These are phyloP conservation scores for Muscicapa adusta DNA, from an alignment of 2,113 vertebrate species.

Conservation along the genomic window DNA sequence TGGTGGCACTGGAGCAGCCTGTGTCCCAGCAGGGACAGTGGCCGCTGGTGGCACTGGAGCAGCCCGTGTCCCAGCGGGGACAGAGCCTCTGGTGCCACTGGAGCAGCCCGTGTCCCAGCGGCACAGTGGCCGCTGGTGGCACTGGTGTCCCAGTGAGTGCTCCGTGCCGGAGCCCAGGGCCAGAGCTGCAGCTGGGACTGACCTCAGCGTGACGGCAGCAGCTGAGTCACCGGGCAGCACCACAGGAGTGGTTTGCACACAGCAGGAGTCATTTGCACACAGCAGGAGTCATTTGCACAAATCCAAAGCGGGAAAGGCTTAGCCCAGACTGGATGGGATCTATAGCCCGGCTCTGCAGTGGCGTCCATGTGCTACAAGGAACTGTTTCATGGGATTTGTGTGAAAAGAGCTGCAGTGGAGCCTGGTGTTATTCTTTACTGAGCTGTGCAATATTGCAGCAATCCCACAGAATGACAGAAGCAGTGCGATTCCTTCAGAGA, in stretches of 20 bases:
- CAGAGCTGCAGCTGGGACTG: neutral
- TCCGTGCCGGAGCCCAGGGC: neutral
- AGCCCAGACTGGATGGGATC: neutral
- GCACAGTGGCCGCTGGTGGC: too few relatives aligned
- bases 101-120: too few relatives aligned
- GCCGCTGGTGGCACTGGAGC: neutral
- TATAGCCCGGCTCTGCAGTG: neutral
- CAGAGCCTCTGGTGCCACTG: too few relatives aligned
- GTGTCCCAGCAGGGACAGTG: neutral
- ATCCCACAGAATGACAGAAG: neutral
- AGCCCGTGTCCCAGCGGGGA: too few relatives aligned
- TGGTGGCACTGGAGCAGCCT: too few relatives aligned
- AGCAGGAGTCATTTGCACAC: neutral
- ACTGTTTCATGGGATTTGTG: neutral
- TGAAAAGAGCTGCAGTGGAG: neutral
- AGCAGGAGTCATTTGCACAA: neutral
- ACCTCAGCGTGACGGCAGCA: constrained; percentile 26
- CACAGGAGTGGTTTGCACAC: too few relatives aligned
- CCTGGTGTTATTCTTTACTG: neutral
- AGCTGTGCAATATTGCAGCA: neutral
- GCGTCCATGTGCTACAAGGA: neutral
- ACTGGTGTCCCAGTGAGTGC: neutral
- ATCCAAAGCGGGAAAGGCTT: neutral
- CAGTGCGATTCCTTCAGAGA: neutral
- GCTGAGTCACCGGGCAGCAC: constrained; percentile 16